Conservation (phyloP, 2,797 vertebrate species). For the Acanthis flammea region DNA sequence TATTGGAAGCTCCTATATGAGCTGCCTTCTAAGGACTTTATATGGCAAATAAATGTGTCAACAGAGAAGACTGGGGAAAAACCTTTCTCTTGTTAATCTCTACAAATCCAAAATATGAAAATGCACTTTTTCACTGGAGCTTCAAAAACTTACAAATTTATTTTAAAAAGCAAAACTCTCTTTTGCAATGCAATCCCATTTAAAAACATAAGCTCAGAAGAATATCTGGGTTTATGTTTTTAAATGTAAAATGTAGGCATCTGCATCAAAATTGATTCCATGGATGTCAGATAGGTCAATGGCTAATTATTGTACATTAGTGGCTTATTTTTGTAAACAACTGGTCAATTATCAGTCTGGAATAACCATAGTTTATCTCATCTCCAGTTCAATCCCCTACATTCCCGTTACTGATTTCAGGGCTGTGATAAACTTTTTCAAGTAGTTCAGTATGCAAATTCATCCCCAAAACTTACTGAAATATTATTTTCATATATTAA, state of each 20-base stretch:
- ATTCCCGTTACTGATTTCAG: not conserved
- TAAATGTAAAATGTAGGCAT: not conserved
- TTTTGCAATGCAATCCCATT: not conserved
- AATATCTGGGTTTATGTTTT: not conserved
- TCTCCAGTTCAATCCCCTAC: not conserved
- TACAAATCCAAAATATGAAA: not conserved
- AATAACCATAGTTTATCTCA: not conserved
- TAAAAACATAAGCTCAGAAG: not conserved
- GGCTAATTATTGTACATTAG: not conserved
- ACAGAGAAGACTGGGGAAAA: not conserved
- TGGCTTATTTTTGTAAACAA: not conserved
- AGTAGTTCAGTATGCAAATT: not conserved
- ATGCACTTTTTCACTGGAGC: not conserved
- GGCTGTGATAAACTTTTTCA: not conserved
- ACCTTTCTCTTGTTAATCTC: not conserved
- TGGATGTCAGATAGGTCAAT: not conserved
- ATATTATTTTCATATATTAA: not conserved
- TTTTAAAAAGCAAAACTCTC: not conserved
- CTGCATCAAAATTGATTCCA: not conserved
- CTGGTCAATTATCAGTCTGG: not conserved
- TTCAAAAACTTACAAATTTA: not conserved
- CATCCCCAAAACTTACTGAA: not conserved
- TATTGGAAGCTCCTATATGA: not conserved
- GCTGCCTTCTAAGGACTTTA: not conserved
- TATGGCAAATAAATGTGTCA: not conserved